Evolutionary conservation across 1,140 invertebrate species (phyloP).

Genomic region (Rhyacophila brunnea): DNA sequence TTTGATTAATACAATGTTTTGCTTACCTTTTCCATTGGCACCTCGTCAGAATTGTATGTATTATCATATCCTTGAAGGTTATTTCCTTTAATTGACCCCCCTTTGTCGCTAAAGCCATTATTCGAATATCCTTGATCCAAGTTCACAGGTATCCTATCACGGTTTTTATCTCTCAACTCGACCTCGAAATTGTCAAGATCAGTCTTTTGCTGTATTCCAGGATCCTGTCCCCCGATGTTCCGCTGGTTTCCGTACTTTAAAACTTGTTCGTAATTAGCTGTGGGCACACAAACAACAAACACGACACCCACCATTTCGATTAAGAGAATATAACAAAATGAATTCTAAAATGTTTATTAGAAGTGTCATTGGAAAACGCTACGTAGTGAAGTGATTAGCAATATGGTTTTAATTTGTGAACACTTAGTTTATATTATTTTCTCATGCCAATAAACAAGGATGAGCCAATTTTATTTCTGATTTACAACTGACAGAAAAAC

Average conservation of each 20-base stretch:
- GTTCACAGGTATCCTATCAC: slow-evolving; percentile 40
- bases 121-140: slow-evolving; percentile 21
- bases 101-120: slow-evolving; percentile 7
- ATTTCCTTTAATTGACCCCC: slow-evolving; percentile 1
- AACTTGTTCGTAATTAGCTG: slow-evolving; percentile 56
- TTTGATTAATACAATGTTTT: neutral
- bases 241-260: slow-evolving; percentile 49
- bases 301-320: slow-evolving; percentile 55
- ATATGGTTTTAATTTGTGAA: too few species aligned
- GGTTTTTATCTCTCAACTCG: slow-evolving; percentile 51
- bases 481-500: too few species aligned
- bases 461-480: too few species aligned
- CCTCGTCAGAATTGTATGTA: slow-evolving; percentile 20
- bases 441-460: too few species aligned
- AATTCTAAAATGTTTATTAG: neutral
- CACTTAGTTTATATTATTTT: too few species aligned
- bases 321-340: neutral
- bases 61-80: slow-evolving; percentile 36
- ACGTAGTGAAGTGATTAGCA: too few species aligned
- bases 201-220: slow-evolving; percentile 43
- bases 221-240: slow-evolving; percentile 35
- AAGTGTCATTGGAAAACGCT: neutral
- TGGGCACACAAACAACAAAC: slow-evolving; percentile 62
- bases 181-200: slow-evolving; percentile 46
- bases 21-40: slow-evolving; percentile 49